These are phyloP conservation scores for Ibycter americanus DNA, from an alignment of 2,797 vertebrate genomes.

Conservation along the genomic window DNA sequence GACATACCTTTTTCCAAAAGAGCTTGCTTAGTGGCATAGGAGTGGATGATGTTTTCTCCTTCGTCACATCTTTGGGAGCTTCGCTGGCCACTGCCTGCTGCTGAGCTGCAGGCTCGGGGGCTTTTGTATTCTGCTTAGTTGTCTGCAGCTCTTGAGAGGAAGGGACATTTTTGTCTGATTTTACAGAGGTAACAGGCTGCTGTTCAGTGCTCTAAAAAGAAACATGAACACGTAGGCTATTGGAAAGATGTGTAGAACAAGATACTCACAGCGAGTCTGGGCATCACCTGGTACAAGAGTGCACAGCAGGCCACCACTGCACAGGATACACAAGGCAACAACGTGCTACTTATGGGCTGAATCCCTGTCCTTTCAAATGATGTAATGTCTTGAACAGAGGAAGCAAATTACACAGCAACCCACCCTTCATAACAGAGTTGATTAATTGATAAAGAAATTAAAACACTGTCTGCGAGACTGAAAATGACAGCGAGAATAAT, in stretches of 20 bases:
- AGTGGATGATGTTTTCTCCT: conserved; percentile 64
- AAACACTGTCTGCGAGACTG: background rate
- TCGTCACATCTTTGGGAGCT: conserved; percentile 36
- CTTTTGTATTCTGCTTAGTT: conserved; percentile 80
- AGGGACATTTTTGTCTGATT: conserved; percentile 77
- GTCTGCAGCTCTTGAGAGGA: conserved; percentile 70
- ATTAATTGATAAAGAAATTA: background rate
- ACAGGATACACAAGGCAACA: background rate
- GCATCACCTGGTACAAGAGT: background rate
- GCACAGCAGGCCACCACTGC: fast-evolving
- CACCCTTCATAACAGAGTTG: background rate
- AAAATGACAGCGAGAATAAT: background rate
- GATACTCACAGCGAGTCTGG: fast-evolving
- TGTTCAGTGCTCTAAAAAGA: conserved; percentile 65
- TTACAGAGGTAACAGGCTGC: conserved; percentile 64
- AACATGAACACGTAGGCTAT: fast-evolving
- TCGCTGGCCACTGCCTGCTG: background rate
- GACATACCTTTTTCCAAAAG: conserved; percentile 81
- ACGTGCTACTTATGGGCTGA: background rate
- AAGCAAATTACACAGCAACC: background rate
- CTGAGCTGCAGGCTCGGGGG: conserved; percentile 66
- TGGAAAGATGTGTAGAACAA: background rate
- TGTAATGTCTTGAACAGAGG: background rate
- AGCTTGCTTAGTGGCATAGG: conserved; percentile 73
- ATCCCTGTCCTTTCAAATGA: background rate